A percentile compares a stretch with the other conserved stretches of the same genome.
Conservation (phyloP, 2,797 vertebrate genomes). For the Fistularia tabacaria region DNA sequence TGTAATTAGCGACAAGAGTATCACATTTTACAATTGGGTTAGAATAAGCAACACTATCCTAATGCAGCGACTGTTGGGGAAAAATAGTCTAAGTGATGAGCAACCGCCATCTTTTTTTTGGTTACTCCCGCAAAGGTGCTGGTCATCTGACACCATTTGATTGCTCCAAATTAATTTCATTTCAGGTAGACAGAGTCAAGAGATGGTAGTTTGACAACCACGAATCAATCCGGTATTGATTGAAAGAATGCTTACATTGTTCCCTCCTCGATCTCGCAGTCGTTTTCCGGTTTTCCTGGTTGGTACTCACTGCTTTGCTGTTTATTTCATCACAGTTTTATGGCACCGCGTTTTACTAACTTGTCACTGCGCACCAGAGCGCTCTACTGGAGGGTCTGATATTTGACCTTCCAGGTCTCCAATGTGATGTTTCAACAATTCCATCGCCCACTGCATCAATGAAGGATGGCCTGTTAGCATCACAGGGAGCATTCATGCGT, state of each 20-base stretch:
- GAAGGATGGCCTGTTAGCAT: conserved; percentile 63
- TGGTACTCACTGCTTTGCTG: conserved; percentile 12
- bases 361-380: conserved; percentile 30
- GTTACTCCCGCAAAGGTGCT: conserved; percentile 49
- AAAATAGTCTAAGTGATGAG: conserved; percentile 38
- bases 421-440: conserved; percentile 16
- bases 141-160: conserved; percentile 25
- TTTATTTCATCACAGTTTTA: conserved; percentile 33
- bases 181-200: conserved; percentile 17
- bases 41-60: conserved; percentile 23
- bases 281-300: conserved; percentile 31
- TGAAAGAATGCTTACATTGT: conserved; percentile 12
- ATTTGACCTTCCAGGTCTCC: conserved; percentile 44
- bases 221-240: conserved; percentile 33
- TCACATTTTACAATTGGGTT: conserved; percentile 7
- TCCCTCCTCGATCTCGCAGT: conserved; percentile 29
- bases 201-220: conserved; percentile 20
- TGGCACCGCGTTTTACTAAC: conserved; percentile 39
- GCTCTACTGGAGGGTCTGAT: conserved; percentile 47
- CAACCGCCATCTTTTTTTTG: conserved; percentile 45
- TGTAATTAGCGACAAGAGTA: background rate
- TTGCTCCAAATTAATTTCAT: conserved; percentile 33
- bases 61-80: conserved; percentile 35
- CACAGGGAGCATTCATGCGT: conserved; percentile 56
- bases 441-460: conserved; percentile 21